Conservation (phyloP, 2,797 vertebrate genomes). For the Falco peregrinus region DNA sequence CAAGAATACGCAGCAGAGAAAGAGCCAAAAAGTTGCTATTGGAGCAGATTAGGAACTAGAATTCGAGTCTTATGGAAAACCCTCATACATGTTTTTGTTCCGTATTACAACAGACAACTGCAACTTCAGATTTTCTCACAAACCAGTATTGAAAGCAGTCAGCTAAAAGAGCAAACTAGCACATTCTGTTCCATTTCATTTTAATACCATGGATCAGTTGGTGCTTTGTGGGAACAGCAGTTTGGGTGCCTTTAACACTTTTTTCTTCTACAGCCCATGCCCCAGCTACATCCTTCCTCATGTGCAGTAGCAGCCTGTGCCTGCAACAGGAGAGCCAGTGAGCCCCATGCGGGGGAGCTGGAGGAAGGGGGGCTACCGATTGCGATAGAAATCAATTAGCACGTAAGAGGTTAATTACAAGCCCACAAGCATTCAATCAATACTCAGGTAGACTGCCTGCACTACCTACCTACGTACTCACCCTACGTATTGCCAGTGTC, state of each 20-base stretch:
- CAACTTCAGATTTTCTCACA: background rate
- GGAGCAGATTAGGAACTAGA: background rate
- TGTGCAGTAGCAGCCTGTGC: accelerated
- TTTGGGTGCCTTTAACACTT: background rate
- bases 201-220: background rate
- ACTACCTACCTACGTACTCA: background rate
- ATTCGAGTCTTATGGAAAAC: background rate
- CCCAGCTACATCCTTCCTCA: background rate
- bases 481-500: background rate
- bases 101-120: background rate
- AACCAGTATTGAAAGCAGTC: background rate
- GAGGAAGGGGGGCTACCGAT: accelerated
- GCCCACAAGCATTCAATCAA: background rate
- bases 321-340: background rate
- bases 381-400: background rate
- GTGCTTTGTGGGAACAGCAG: background rate
- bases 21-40: background rate
- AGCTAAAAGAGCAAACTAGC: background rate
- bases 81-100: background rate
- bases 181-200: background rate
- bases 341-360: accelerated
- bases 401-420: background rate
- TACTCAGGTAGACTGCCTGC: background rate
- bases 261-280: background rate
- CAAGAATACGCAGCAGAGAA: background rate